Base-by-base conservation (phyloP, 2,113 vertebrate species). In the Lampris incognitus region DNA sequence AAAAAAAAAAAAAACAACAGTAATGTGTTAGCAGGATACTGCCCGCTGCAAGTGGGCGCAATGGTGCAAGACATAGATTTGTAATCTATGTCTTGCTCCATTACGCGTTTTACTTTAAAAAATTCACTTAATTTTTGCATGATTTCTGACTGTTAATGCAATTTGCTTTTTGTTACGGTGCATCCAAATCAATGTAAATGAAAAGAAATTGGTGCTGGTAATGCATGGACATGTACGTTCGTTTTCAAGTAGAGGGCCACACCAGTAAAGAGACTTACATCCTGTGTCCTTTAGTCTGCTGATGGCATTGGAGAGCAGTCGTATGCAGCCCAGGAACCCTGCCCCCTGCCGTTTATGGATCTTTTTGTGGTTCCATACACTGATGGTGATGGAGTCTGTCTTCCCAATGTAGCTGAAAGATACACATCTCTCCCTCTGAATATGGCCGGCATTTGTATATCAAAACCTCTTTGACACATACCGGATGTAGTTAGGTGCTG, bases 321-420 rank as follows among this genome's bases (percentile, higher is more conserved):
- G 94, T 91, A 98, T 96, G 3, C 97, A 98, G 89, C 97, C 97
- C 92, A 99, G 93, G 93, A 99, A 99, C 87, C 97, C 97, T 9
- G 97, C 97, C 73, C 97, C 97, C 93, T 99, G 97, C 75, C 98
- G 96, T 93, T 99, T 99, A 91, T 99, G 97, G 84, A 99, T 98
- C 93, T 99, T 99, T 93, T 98, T 99, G 89, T 99, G 97, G 94
- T 99, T 99, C 97, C 97, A 99, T 87, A 99, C 95, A 6, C 97
- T 99, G 93, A 99, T 98, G 82, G 97, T 99, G 92, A 99, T 98
- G 41, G 97, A 99, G 93, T 99, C 97, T 0, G 95, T 97, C 88
- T 99, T 99, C 64, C 97, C 97, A 81, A 98, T 97, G 37, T 98
- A 99, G 77, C 97, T 98, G 87, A 24, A 48, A 61, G 60, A 68